Percentiles rank a stretch among this genome's conserved stretches.
Conservation (phyloP, 2,888 invertebrate genomes). For the Neoaliturus tenellus region DNA sequence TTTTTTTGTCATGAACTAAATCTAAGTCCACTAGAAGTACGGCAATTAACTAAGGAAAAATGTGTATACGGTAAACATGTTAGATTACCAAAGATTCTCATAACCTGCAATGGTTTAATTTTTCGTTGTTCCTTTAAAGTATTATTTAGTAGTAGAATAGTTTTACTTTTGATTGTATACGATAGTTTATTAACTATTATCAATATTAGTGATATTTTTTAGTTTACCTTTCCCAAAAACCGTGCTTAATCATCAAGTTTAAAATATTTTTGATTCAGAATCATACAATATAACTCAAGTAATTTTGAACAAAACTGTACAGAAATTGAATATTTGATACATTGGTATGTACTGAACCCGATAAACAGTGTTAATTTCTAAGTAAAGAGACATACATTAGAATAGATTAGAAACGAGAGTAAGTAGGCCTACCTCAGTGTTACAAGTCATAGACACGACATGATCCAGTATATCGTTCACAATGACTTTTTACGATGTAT, state of each 20-base stretch:
- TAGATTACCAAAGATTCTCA: background rate
- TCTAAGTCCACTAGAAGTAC: too few species aligned
- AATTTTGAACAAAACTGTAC: background rate
- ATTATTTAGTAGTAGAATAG: too few species aligned
- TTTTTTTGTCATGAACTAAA: too few species aligned
- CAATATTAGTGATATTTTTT: too few species aligned
- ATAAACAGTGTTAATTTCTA: background rate
- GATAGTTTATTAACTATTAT: too few species aligned
- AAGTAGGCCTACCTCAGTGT: conserved; percentile 29
- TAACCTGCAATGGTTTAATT: background rate
- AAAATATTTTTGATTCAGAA: too few species aligned
- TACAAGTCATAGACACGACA: background rate
- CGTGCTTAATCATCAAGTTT: too few species aligned
- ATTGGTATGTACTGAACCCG: background rate
- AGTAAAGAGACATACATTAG: background rate
- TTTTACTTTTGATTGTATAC: too few species aligned
- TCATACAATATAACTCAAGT: too few species aligned
- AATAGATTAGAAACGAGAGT: background rate
- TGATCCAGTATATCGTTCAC: background rate
- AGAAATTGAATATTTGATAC: background rate
- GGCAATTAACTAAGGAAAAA: too few species aligned
- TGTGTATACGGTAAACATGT: too few species aligned
- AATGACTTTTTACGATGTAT: background rate
- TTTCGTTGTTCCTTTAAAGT: background rate
- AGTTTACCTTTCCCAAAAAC: too few species aligned